A percentile compares a stretch with the other conserved stretches of the same genome.
phyloP scores from a whole-genome alignment of 2,797 vertebrate genomes.

The Holocentrus rufus region DNA sequence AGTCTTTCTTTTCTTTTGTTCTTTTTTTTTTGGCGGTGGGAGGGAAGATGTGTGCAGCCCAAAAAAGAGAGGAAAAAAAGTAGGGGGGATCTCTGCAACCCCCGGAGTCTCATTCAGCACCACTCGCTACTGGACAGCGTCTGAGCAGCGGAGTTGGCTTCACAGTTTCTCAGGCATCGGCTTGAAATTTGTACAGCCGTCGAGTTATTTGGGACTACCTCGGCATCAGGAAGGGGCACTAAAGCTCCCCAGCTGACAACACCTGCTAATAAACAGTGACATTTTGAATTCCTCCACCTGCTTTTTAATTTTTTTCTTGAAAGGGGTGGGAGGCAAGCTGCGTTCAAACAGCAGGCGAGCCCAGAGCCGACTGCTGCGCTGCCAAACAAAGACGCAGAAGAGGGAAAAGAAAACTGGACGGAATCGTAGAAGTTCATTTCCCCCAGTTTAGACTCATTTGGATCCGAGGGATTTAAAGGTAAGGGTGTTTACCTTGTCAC shows the following conservation, averaged over 20 bases:
- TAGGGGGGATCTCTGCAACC: constrained; percentile 64
- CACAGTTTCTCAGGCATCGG: constrained; percentile 9
- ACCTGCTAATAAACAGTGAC: not conserved
- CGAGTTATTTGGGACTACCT: constrained; percentile 37
- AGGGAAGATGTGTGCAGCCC: constrained; percentile 58
- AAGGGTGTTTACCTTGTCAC: constrained; percentile 30
- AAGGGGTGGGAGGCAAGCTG: constrained; percentile 31
- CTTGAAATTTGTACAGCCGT: constrained; percentile 37
- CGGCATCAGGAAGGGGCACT: constrained; percentile 20
- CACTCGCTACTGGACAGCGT: constrained; percentile 73
- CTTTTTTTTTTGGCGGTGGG: constrained; percentile 42
- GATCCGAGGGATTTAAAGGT: constrained; percentile 54
- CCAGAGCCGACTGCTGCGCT: constrained; percentile 43
- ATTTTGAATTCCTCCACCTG: constrained; percentile 38
- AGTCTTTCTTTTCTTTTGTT: constrained; percentile 1
- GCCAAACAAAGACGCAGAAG: constrained; percentile 62
- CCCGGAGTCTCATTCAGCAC: constrained; percentile 71
- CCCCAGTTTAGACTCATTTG: constrained; percentile 37
- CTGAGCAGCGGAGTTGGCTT: constrained; percentile 45
- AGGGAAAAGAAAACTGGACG: constrained; percentile 21
- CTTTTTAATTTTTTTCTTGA: constrained; percentile 12
- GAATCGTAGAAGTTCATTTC: constrained; percentile 62
- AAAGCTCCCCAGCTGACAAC: constrained; percentile 11
- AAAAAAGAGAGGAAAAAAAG: constrained; percentile 11
- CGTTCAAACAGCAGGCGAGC: constrained; percentile 54